Evolutionary conservation across 1,140 invertebrate species (phyloP).

Genomic region (Philotrypesis tridentata): DNA sequence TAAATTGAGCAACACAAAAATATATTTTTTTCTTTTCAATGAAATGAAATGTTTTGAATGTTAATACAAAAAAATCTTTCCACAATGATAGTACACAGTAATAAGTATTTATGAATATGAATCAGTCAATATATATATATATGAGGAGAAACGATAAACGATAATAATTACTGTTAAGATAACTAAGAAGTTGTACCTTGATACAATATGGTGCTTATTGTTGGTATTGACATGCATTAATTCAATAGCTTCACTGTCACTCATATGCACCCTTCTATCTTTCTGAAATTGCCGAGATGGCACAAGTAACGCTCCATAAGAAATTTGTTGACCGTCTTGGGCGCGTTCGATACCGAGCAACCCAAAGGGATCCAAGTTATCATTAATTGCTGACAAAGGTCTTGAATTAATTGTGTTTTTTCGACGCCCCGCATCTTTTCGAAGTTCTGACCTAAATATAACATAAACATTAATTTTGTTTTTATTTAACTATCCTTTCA

Average conservation of each 20-base stretch:
- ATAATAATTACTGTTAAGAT: conserved; percentile 48
- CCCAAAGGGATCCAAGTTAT: conserved; percentile 89
- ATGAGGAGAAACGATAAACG: conserved; percentile 34
- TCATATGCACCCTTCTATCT: conserved; percentile 71
- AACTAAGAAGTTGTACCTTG: conserved; percentile 74
- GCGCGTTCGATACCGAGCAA: conserved; percentile 86
- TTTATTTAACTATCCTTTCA: no score
- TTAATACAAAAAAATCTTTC: not conserved
- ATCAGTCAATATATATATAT: not conserved
- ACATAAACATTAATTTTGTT: conserved; percentile 8
- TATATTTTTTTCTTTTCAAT: conserved; percentile 41
- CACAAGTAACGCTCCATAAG: conserved; percentile 88
- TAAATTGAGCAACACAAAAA: not conserved
- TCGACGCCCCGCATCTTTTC: conserved; percentile 84
- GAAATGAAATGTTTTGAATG: conserved; percentile 48
- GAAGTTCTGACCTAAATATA: conserved; percentile 78
- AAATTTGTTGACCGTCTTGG: conserved; percentile 90
- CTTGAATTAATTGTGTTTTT: conserved; percentile 87
- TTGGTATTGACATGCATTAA: conserved; percentile 60
- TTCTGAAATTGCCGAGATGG: conserved; percentile 79
- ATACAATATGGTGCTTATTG: conserved; percentile 76
- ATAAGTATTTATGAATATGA: not conserved
- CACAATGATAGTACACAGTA: not conserved
- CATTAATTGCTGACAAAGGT: conserved; percentile 88
- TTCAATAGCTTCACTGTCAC: conserved; percentile 76